Evolutionary conservation across 1,140 invertebrate genomes (phyloP), one percentile per base, ranked within the genome.

Genomic region (Zaprionus africanus): DNA sequence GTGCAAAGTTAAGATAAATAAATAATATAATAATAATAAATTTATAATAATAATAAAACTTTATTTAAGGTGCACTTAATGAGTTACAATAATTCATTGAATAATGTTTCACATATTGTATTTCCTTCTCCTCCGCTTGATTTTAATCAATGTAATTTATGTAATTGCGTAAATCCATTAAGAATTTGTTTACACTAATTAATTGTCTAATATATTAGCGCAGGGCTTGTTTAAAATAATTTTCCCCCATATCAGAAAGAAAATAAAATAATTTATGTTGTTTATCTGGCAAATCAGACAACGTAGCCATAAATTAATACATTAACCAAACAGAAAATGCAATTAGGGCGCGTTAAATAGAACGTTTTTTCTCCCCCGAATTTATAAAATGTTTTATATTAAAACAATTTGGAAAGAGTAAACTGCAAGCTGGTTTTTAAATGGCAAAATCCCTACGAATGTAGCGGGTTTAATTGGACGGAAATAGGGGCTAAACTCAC

Each of bases 391-490:
- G 7, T 17, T 4, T 7, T 17, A 43, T 43, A 43, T 43, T 43
- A n/a, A n/a, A 41, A 0, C 15, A 4, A 15, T 17, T 15, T 15
- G 41, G 49, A 26, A 6, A 57, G 12, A 49, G 17, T 51, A 51
- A 51, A 51, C 24, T 51, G 9, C 11, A 24, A 51, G 4, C 19
- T 51, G 51, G 34, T 36, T 57, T 54, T 19, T 43, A 64, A 72
- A 64, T 72, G 22, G n/a, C 22, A 72, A 38, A 28, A 51, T 17
- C 22, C n/a, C 41, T 17, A 6, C 6, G 41, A 62, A 59, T 34
- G n/a, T 58, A 7, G 19, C 66, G 15, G 24, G 34, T 63, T 53
- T 70, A 70, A 76, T 76, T 76, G 22, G 41, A 17, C 59, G 73
- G 60, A 76, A 70, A 71, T 71, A 9, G 24, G 4, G 12, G 7